Conservation (phyloP, 2,797 vertebrate species). For the Okamejei kenojei region DNA sequence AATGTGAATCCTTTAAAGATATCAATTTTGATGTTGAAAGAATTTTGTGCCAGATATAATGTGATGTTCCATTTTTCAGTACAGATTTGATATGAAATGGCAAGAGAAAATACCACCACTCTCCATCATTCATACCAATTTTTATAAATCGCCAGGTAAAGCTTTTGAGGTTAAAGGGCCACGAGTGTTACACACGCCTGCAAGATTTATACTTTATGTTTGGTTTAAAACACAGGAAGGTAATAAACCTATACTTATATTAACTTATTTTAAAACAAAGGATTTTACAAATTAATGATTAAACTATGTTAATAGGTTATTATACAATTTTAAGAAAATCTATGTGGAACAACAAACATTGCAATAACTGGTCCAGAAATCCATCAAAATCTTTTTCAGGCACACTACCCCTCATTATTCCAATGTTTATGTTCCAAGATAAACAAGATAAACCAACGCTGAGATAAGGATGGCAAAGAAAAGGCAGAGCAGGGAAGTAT, state of each 20-base stretch:
- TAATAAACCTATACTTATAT: not conserved
- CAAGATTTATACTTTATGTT: not conserved
- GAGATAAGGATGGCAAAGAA: not conserved
- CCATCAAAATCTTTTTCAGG: not conserved
- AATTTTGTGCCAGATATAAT: not conserved
- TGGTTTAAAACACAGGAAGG: not conserved
- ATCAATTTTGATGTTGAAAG: constrained; percentile 10
- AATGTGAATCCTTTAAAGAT: constrained; percentile 20
- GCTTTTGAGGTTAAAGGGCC: not conserved
- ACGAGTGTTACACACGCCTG: not conserved
- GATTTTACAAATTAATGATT: not conserved
- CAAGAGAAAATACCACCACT: not conserved
- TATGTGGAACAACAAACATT: not conserved
- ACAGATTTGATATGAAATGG: not conserved
- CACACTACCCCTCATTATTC: not conserved
- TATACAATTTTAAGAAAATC: not conserved
- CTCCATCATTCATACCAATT: not conserved
- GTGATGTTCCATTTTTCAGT: not conserved
- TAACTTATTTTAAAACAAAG: too few species aligned
- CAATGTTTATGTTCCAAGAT: not conserved
- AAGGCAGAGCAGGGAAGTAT: not conserved
- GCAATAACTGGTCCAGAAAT: too few species aligned
- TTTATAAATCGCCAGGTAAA: not conserved
- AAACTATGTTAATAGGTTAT: not conserved
- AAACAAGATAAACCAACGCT: not conserved